Base-by-base conservation (phyloP, 2,888 invertebrate species). In the Euclidia mi region DNA sequence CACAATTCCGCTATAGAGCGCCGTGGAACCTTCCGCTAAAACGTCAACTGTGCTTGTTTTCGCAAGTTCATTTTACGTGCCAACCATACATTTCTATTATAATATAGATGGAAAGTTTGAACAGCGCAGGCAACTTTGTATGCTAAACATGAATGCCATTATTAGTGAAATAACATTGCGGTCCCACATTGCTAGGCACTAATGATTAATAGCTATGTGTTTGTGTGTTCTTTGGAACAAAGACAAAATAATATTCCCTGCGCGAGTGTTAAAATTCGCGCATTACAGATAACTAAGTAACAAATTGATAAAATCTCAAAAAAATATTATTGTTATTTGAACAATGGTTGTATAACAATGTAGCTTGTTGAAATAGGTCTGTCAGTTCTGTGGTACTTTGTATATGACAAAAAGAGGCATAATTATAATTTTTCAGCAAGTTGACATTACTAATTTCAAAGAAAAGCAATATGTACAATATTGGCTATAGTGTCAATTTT, bases 1-100 rank as follows among this genome's bases (percentile, higher is more conserved):
- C 80, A 78, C n/a, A n/a, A n/a, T n/a, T n/a, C n/a, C n/a, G n/a
- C n/a, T n/a, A n/a, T n/a, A n/a, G n/a, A n/a, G n/a, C n/a, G n/a
- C n/a, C n/a, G n/a, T n/a, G n/a, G n/a, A n/a, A n/a, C n/a, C n/a
- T n/a, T n/a, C n/a, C 81, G 81, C 72, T 62, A 64, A 76, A 70
- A 65, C 73, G 65, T 59, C 74, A 75, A 65, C 75, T 71, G 67
- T 75, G 70, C 62, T 62, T 68, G 70, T 76, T 78, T 81, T 78
- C 74, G 72, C 65, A 56, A 67, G 67, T 73, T 67, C 49, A 56
- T 62, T 71, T 50, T 65, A 62, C 65, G 56, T 63, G 49, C 29
- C 56, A 56, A 53, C 57, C 53, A 65, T 59, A 47, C 63, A 56
- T 58, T n/a, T n/a, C n/a, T n/a, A 57, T 65, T 71, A 49, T 56